Percentiles rank a stretch among this genome's conserved stretches.
These are phyloP conservation scores for Bemisia tabaci DNA, from an alignment of 1,140 invertebrate species.

Conservation along the genomic window DNA sequence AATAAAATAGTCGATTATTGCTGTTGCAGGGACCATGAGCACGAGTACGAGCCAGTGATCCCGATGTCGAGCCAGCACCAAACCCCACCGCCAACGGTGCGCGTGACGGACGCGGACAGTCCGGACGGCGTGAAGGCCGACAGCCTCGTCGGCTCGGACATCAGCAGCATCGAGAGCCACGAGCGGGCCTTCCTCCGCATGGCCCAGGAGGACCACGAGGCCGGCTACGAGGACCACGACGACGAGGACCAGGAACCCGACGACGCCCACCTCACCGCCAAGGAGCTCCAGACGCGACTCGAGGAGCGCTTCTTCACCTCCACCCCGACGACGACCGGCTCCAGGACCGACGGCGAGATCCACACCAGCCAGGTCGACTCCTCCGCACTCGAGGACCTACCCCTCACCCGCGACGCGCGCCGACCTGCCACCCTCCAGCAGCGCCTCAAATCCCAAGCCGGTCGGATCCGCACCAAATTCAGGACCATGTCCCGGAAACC, in stretches of 20 bases:
- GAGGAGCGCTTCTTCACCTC: slow-evolving; percentile 38
- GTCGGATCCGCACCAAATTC: too few relatives aligned
- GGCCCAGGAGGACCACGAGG: slow-evolving; percentile 12
- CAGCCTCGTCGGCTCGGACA: slow-evolving; percentile 32
- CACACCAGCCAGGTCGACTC: too few relatives aligned
- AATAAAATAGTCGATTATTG: slow-evolving; percentile 6
- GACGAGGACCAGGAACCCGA: slow-evolving; percentile 19
- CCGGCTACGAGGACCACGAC: background rate
- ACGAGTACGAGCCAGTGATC: slow-evolving; percentile 70
- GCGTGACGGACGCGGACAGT: too few relatives aligned
- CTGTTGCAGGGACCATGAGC: slow-evolving; percentile 45
- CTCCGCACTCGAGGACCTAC: too few relatives aligned
- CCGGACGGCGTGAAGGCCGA: slow-evolving; percentile 26
- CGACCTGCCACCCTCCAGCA: background rate
- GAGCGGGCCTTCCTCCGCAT: too few relatives aligned
- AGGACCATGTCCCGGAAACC: background rate
- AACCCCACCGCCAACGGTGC: slow-evolving; percentile 12
- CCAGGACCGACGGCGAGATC: too few relatives aligned
- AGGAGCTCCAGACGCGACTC: slow-evolving; percentile 38
- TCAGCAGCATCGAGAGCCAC: slow-evolving; percentile 24
- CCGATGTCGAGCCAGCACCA: slow-evolving; percentile 19
- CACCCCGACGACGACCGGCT: too few relatives aligned
- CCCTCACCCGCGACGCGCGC: too few relatives aligned
- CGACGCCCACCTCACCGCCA: slow-evolving; percentile 25
- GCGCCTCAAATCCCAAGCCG: background rate